Evolutionary conservation across 1,140 invertebrate species (phyloP).

Genomic region (Drosophila malerkotliana): DNA sequence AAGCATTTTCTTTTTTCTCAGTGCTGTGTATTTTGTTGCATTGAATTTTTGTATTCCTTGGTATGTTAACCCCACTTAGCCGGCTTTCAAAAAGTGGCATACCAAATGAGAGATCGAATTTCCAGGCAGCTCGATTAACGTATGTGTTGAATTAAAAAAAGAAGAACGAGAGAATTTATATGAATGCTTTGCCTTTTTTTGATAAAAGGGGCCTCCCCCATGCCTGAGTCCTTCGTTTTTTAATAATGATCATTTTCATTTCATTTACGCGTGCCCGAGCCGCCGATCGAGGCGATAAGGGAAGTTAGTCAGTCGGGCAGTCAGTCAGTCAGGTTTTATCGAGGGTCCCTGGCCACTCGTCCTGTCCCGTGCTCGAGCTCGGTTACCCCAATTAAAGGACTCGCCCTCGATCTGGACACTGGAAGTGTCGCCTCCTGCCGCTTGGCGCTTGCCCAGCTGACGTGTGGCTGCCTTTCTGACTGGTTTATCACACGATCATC

Average conservation of each 20-base stretch:
- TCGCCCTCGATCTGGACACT: slow-evolving; percentile 43
- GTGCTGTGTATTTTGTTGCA: slow-evolving; percentile 19
- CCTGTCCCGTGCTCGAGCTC: slow-evolving; percentile 27
- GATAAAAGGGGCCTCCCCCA: slow-evolving; percentile 32
- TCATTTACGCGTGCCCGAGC: slow-evolving; percentile 71
- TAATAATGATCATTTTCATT: slow-evolving; percentile 83
- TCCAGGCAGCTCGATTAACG: slow-evolving; percentile 66
- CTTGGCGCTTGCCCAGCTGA: slow-evolving; percentile 77
- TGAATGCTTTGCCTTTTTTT: slow-evolving; percentile 73
- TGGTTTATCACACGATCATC: slow-evolving; percentile 70
- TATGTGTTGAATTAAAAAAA: slow-evolving; percentile 76
- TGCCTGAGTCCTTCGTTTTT: slow-evolving; percentile 31
- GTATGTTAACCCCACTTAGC: slow-evolving; percentile 64
- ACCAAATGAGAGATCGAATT: slow-evolving; percentile 65
- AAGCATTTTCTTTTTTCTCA: not conserved
- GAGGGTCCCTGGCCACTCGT: slow-evolving; percentile 22
- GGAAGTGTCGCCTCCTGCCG: slow-evolving; percentile 76
- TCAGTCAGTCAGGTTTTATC: slow-evolving; percentile 15
- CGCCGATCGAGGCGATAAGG: slow-evolving; percentile 68
- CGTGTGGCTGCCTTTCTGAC: slow-evolving; percentile 73
- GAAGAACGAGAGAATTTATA: slow-evolving; percentile 22
- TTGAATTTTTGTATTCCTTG: slow-evolving; percentile 23
- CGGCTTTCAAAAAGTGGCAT: slow-evolving; percentile 61
- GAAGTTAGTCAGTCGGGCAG: slow-evolving; percentile 22
- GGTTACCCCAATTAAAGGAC: slow-evolving; percentile 55